Evolutionary conservation across 2,888 invertebrate genomes (phyloP), one percentile per base, ranked within the genome.

Genomic region (Dynastes grantii): DNA sequence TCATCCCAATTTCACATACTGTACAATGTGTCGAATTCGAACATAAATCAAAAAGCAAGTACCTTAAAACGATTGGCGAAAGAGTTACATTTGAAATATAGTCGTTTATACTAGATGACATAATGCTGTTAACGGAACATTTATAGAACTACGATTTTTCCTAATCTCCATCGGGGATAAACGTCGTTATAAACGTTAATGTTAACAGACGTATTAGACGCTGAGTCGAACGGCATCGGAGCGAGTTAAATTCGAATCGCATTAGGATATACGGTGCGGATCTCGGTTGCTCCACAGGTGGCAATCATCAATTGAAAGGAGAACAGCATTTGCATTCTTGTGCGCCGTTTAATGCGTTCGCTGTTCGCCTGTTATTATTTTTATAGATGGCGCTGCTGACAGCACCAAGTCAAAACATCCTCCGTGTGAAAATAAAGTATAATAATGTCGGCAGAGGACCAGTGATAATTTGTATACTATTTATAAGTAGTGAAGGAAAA

Each of bases 331-430:
- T 75, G 61, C 73, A 75, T 75, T 75, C 73, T 45, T 75, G 73
- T 27, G 40, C 45, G 73, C 61, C 61, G 55, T 75, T 75, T 61
- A 75, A 75, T 61, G 73, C 51, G 73, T 75, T 40, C 73, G 61
- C 61, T 58, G 58, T 61, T 75, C 40, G 40, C 73, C 45, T 61
- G 73, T 75, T 75, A 40, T 61, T 75, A 75, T 75, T 75, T 75
- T 75, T 61, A 75, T 75, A 61, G 73, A 75, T 75, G 73, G 73
- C 73, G 61, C 73, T 61, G 73, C 73, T 75, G 73, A 75, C 73
- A 75, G 61, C 73, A 9, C 13, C 27, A 75, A 75, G 61, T 75
- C 73, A 75, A 75, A 75, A 75, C 73, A 75, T 75, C 29, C 40
- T 61, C 29, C 61, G 73, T 45, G 16, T 61, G 49, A 75, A 49